Evolutionary conservation across 2,797 vertebrate genomes (phyloP).

Genomic region (Carapus acus): DNA sequence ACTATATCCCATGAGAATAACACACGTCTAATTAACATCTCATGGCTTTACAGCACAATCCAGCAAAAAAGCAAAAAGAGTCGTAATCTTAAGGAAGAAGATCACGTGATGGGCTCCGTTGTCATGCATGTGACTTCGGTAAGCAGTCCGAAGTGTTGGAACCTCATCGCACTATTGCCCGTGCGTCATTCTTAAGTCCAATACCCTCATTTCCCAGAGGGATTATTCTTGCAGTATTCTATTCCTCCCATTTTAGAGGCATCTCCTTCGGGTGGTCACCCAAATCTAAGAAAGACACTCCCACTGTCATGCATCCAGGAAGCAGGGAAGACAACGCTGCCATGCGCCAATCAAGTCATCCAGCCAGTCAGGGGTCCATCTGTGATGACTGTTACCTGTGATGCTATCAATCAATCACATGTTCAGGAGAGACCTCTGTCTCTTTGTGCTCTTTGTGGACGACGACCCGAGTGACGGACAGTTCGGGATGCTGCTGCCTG

Average conservation of each 20-base stretch:
- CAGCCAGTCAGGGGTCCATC: slow-evolving; percentile 24
- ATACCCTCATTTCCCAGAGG: too few species aligned
- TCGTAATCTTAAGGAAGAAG: too few species aligned
- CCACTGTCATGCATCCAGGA: slow-evolving; percentile 20
- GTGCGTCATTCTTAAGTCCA: too few species aligned
- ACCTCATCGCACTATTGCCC: too few species aligned
- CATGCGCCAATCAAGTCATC: slow-evolving; percentile 28
- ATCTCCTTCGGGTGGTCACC: neutral
- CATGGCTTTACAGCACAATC: too few species aligned
- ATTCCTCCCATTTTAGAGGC: neutral
- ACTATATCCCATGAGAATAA: too few species aligned
- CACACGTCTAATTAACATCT: too few species aligned
- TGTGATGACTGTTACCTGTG: slow-evolving; percentile 57
- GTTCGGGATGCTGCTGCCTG: slow-evolving; percentile 89
- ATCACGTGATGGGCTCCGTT: too few species aligned
- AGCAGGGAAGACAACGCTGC: slow-evolving; percentile 1
- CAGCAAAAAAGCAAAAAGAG: too few species aligned
- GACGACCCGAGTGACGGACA: slow-evolving; percentile 92
- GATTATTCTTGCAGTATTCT: neutral
- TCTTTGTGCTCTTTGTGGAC: slow-evolving; percentile 96
- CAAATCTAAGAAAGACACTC: neutral
- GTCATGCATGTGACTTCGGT: too few species aligned
- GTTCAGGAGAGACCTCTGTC: slow-evolving; percentile 84
- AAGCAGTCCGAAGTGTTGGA: too few species aligned
- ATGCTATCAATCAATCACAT: slow-evolving; percentile 53